Evolutionary conservation across 2,113 vertebrate genomes (phyloP).

Genomic region (Recurvirostra avosetta): DNA sequence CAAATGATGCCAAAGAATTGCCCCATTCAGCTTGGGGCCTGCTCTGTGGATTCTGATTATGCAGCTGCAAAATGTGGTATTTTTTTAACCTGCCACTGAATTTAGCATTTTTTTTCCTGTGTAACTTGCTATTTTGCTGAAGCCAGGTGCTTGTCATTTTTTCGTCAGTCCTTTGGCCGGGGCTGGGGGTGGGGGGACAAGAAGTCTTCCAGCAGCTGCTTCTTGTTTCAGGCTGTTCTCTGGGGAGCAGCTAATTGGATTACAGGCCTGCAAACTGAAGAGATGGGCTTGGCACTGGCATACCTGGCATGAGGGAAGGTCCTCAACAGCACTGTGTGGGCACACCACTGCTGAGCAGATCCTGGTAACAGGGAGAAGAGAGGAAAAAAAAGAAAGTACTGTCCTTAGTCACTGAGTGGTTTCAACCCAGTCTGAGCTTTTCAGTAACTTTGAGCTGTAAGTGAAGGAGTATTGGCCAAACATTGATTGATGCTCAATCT

Average conservation of each 20-base stretch:
- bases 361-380: neutral
- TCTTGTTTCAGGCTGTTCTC: neutral
- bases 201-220: neutral
- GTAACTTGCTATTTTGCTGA: neutral
- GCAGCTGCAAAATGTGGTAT: neutral
- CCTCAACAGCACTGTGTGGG: neutral
- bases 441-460: neutral
- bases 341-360: neutral
- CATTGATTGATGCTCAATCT: accelerated
- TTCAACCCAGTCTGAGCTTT: neutral
- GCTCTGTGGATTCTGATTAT: neutral
- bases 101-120: neutral
- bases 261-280: neutral
- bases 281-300: neutral
- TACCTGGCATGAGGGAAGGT: neutral
- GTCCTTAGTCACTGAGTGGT: neutral
- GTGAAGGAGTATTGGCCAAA: neutral
- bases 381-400: neutral
- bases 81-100: neutral
- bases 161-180: neutral
- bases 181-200: neutral
- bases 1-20: neutral
- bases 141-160: neutral
- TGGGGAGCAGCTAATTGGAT: neutral
- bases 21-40: neutral